phyloP scores from a whole-genome alignment of 2,888 invertebrate species.

The Tachina lurida region DNA sequence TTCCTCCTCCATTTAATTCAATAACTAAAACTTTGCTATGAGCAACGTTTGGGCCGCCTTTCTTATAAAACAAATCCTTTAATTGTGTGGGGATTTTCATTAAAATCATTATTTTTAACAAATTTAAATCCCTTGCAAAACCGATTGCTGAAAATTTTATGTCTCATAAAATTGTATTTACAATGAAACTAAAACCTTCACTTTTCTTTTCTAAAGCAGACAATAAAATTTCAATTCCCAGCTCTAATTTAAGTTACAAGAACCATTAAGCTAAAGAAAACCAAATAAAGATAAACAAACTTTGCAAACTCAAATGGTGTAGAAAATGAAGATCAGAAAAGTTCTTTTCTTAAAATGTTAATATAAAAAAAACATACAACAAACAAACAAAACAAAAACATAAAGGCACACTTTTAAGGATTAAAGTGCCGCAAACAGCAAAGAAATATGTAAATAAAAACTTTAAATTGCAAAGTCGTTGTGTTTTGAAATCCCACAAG shows the following conservation, averaged over 20 bases:
- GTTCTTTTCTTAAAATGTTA: conserved; percentile 7
- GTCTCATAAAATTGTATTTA: conserved; percentile 18
- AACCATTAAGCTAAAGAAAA: conserved; percentile 13
- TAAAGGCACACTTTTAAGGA: conserved; percentile 17
- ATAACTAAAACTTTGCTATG: too few relatives aligned
- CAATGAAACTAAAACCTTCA: not conserved
- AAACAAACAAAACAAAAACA: not conserved
- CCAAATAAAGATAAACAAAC: not conserved
- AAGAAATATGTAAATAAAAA: not conserved
- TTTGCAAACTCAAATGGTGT: conserved; percentile 16
- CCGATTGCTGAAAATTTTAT: conserved; percentile 6
- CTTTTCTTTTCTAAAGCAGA: not conserved
- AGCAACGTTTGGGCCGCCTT: too few relatives aligned
- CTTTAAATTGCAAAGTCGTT: not conserved
- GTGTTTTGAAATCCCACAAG: not conserved
- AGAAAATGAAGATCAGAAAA: conserved; percentile 13
- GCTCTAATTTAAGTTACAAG: conserved; percentile 15
- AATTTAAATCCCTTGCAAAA: too few relatives aligned
- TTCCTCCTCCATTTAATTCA: too few relatives aligned
- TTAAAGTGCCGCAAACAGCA: not conserved
- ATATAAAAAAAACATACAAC: not conserved
- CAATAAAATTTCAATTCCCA: conserved; percentile 43
- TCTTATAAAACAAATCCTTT: too few relatives aligned
- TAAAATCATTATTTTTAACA: too few relatives aligned
- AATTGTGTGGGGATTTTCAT: too few relatives aligned